Base-by-base conservation (phyloP, 1,140 invertebrate genomes). In the Eumeta japonica region DNA sequence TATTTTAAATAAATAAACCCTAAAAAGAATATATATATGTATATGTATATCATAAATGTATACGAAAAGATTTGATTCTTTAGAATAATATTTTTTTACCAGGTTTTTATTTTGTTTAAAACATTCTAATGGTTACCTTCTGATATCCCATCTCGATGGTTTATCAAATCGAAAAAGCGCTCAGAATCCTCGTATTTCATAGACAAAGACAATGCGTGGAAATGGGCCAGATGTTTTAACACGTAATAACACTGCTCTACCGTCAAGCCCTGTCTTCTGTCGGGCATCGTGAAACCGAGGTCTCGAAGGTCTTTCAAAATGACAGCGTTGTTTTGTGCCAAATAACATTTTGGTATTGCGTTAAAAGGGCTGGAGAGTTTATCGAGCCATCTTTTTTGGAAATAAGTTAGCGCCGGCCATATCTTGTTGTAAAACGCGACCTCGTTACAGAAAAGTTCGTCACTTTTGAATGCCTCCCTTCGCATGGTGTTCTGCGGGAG, bases 361-460 rank as follows among this genome's bases (percentile, higher is more conserved):
- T 68, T 66, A 33, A 86, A 85, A 0, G 81, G 56, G n/a, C 70
- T 44, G 7, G 52, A 55, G 35, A 54, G 55, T 44, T 59, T 70
- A 40, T 35, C 46, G 48, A 16, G 41, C 52, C 45, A 63, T 37
- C 61, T 62, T 4, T 58, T 50, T 54, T 86, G 84, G 33, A 85
- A 81, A 20, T 75, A 62, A 0, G 79, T 48, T 2, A 87, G 44
- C 2, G 79, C 76, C 14, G 84, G 83, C 77, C 84, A 81, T 4
- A 86, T 83, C 37, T 80, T 75, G 11, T 78, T 85, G 46, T 87
- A 86, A 52, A 87, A 86, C 2, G 80, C 80, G 3, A 86, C 82
- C 54, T 86, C 85, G 41, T 86, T 87, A 41, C 80, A 80, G 49
- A 87, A 87, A 0, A 87, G 52, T 28, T 80, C 70, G 35, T 86